Base-by-base conservation (phyloP, 2,888 invertebrate genomes). In the Saturnia pavonia region DNA sequence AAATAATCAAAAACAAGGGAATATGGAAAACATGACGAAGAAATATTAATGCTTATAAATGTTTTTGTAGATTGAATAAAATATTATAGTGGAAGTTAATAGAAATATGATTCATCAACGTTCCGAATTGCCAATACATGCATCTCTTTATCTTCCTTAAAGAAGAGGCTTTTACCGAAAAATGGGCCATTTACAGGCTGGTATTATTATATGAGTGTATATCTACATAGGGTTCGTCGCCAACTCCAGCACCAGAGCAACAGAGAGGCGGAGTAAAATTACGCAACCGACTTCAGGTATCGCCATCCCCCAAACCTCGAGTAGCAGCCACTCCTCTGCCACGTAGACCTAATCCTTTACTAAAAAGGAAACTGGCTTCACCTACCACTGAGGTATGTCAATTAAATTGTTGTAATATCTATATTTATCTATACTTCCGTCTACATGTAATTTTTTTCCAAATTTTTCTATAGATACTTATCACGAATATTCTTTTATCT, bases 291-390 rank as follows among this genome's bases (percentile, higher is more conserved):
- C 86, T 95, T 60, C 92, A 94, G 71, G 90, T 94, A 48, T 88
- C 92, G 3, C 91, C 94, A 0, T 89, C 91, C 0, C 89, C 91
- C 0, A 91, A 91, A 70, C 94, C 94, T 0, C 91, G 94, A 66
- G 92, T 94, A 48, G 87, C 94, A 1, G 93, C 88, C 19, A 92
- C 95, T 0, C 89, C 94, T n/a, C 92, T 94, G 0, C 79, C 87
- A 0, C 90, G 95, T 11, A 88, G 95, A 14, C 89, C 93, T 25
- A 95, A 95, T 83, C 95, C 95, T 0, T 87, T 95, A 22, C 81
- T 95, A 34, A 93, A 92, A 75, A 92, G 95, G 76, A 94, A 95
- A 78, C 87, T 90, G 74, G 89, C 88, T 71, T 88, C 71, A 40
- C 76, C 78, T 69, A 71, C 93, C 73, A 88, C 92, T 70, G 94